These are phyloP conservation scores for Ostrea denselamellosa DNA, from an alignment of 1,140 invertebrate genomes.

Conservation along the genomic window DNA sequence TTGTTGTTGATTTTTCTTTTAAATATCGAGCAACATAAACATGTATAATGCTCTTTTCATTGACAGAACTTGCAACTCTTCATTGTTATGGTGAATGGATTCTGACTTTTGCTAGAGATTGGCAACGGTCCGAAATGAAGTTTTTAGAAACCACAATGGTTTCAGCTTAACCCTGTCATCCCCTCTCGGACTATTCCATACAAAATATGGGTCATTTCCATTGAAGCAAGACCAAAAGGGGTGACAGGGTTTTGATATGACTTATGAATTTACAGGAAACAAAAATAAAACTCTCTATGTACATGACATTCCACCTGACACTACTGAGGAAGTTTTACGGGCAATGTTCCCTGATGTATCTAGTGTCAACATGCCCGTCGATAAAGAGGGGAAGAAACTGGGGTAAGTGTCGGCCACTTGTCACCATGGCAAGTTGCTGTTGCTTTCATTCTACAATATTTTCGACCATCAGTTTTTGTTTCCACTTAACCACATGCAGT, in stretches of 20 bases:
- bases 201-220: neutral
- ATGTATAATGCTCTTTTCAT: conserved; percentile 33
- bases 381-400: conserved; percentile 38
- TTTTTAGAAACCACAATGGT: conserved; percentile 35
- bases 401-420: conserved; percentile 33
- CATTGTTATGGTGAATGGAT: neutral
- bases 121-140: neutral
- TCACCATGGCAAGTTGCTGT: neutral
- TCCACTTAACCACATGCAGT: neutral
- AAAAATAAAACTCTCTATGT: conserved; percentile 48
- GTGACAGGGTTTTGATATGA: conserved; percentile 38
- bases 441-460: conserved; percentile 30
- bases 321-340: conserved; percentile 42
- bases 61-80: conserved; percentile 20
- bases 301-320: conserved; percentile 36
- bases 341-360: conserved; percentile 42
- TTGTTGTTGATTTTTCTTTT: neutral
- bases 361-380: conserved; percentile 37
- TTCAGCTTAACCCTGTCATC: conserved; percentile 27
- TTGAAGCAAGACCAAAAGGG: conserved; percentile 1
- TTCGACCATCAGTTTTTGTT: neutral
- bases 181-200: conserved; percentile 25
- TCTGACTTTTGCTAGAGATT: neutral
- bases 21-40: conserved; percentile 20
- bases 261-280: conserved; percentile 40